Conservation (phyloP, 2,888 invertebrate species). For the Dynastes maya region DNA sequence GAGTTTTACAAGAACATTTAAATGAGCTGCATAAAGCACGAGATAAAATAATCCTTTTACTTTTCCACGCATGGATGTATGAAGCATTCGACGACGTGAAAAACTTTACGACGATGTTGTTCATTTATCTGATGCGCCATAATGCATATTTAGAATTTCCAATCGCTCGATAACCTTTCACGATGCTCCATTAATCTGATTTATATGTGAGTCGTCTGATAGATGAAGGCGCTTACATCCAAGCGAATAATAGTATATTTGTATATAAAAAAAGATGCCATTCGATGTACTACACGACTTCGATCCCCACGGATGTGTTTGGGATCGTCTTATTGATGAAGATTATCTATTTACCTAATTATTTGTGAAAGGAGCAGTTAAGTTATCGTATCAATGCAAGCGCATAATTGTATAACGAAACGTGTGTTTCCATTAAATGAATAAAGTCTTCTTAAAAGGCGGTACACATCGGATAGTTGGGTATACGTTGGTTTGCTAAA, state of each 20-base stretch:
- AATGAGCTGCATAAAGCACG: no score
- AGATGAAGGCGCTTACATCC: not conserved
- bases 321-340: not conserved
- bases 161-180: slow-evolving; percentile 56
- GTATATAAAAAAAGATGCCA: no score
- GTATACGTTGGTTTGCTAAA: not conserved
- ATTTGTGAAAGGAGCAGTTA: slow-evolving; percentile 14
- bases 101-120: slow-evolving; percentile 42
- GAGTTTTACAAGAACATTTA: no score
- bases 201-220: slow-evolving; percentile 2
- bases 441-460: not conserved
- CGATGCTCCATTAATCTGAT: slow-evolving; percentile 45
- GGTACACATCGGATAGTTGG: not conserved
- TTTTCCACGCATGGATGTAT: slow-evolving; percentile 45
- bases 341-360: not conserved
- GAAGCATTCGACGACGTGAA: not conserved
- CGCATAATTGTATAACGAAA: slow-evolving; percentile 27
- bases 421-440: not conserved
- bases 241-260: slow-evolving; percentile 1
- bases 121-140: slow-evolving; percentile 4
- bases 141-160: not conserved
- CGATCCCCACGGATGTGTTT: no score
- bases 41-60: slow-evolving; percentile 52
- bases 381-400: not conserved
- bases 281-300: no score